These are phyloP conservation scores for Columba livia DNA, from an alignment of 2,113 vertebrate species.

Conservation along the genomic window DNA sequence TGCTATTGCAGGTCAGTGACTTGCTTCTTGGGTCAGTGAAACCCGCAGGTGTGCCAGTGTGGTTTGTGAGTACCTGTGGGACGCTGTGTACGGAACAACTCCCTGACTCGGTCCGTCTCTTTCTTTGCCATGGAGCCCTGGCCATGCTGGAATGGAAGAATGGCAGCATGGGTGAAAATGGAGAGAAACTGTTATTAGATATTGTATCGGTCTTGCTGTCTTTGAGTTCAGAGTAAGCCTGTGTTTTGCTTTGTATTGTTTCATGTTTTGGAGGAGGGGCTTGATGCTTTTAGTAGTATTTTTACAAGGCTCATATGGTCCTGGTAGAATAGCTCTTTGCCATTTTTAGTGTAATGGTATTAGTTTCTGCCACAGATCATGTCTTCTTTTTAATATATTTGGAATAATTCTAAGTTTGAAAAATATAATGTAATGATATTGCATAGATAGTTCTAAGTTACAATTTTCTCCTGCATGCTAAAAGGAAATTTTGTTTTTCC, in stretches of 20 bases:
- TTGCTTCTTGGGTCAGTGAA: conserved; percentile 74
- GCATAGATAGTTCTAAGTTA: background rate
- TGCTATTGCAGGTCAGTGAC: conserved; percentile 78
- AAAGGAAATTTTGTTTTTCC: background rate
- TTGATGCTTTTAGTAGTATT: background rate
- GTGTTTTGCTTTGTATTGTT: background rate
- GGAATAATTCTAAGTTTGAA: background rate
- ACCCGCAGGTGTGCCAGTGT: conserved; percentile 65
- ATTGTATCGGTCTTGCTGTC: conserved; percentile 80
- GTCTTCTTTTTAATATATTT: background rate
- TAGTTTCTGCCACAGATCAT: background rate
- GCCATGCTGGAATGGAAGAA: conserved; percentile 91
- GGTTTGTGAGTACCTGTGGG: conserved; percentile 79
- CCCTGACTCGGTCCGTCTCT: conserved; percentile 75
- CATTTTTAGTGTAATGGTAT: background rate
- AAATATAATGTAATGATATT: background rate
- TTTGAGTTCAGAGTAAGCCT: conserved; percentile 85
- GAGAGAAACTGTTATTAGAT: conserved; percentile 83
- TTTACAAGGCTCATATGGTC: background rate
- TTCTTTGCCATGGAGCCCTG: conserved; percentile 90
- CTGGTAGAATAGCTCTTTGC: background rate
- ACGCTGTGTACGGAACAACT: conserved; percentile 66
- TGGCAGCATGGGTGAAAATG: conserved; percentile 67
- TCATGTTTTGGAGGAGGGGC: background rate
- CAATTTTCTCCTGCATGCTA: background rate